These are phyloP conservation scores for Chrysoperla carnea DNA, from an alignment of 1,140 invertebrate genomes.

Conservation along the genomic window DNA sequence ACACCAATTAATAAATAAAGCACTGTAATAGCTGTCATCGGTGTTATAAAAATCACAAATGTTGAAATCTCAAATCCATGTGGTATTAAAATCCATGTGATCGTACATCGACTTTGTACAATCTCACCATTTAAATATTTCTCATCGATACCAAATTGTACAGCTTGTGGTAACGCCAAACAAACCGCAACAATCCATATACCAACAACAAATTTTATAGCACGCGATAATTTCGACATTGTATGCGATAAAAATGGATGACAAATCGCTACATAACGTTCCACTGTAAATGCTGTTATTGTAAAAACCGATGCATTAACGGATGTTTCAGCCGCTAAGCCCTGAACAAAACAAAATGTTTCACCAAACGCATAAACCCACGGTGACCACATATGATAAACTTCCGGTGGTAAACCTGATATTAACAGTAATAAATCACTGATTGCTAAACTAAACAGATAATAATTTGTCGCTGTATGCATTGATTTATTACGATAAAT, in stretches of 20 bases:
- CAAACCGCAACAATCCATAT: slow-evolving; percentile 53
- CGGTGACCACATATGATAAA: slow-evolving; percentile 45
- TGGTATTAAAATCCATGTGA: slow-evolving; percentile 35
- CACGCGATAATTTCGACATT: slow-evolving; percentile 62
- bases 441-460: slow-evolving; percentile 60
- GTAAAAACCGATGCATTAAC: slow-evolving; percentile 84
- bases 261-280: slow-evolving; percentile 70
- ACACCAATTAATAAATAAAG: slow-evolving; percentile 72
- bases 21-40: slow-evolving; percentile 71
- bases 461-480: slow-evolving; percentile 62
- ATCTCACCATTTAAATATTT: slow-evolving; percentile 7
- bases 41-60: slow-evolving; percentile 66
- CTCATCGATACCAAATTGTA: slow-evolving; percentile 45
- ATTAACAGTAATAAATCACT: slow-evolving; percentile 58
- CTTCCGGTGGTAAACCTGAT: slow-evolving; percentile 42
- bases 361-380: slow-evolving; percentile 52
- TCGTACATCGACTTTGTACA: slow-evolving; percentile 20
- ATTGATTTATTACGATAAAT: slow-evolving; percentile 58
- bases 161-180: slow-evolving; percentile 63
- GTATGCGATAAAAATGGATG: slow-evolving; percentile 66
- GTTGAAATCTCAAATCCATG: slow-evolving; percentile 72
- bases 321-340: slow-evolving; percentile 63
- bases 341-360: slow-evolving; percentile 53
- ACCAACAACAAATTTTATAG: slow-evolving; percentile 50
- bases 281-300: slow-evolving; percentile 74